These are phyloP conservation scores for Apotomis capreana DNA, from an alignment of 2,888 invertebrate genomes.

Conservation along the genomic window DNA sequence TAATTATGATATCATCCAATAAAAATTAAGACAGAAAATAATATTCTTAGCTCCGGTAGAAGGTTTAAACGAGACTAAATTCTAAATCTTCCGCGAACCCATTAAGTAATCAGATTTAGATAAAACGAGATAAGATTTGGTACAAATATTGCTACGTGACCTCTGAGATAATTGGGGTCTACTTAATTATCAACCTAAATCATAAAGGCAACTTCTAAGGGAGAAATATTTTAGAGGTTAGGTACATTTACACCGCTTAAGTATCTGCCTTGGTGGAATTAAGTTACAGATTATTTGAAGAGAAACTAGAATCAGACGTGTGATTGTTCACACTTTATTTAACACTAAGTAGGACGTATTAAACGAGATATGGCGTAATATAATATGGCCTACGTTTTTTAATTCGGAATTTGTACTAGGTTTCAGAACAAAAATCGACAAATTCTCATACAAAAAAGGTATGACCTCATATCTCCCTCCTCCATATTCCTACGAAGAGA, in stretches of 20 bases:
- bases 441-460: too few species aligned
- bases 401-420: too few species aligned
- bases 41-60: background rate
- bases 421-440: too few species aligned
- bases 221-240: background rate
- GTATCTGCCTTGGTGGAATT: background rate
- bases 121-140: conserved; percentile 7
- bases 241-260: background rate
- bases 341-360: too few species aligned
- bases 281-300: background rate
- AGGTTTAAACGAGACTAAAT: conserved; percentile 1
- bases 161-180: conserved; percentile 4
- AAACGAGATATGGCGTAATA: too few species aligned
- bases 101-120: conserved; percentile 21
- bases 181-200: conserved; percentile 19
- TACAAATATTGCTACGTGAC: conserved; percentile 22
- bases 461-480: too few species aligned
- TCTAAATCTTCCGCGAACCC: conserved; percentile 1
- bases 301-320: background rate
- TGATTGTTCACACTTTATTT: too few species aligned
- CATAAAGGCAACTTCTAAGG: background rate
- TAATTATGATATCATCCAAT: too few species aligned
- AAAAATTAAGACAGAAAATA: background rate
- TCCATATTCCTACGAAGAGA: too few species aligned
- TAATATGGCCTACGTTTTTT: too few species aligned